Evolutionary conservation across 2,797 vertebrate genomes (phyloP).

Genomic region (Ceyx erithaca): DNA sequence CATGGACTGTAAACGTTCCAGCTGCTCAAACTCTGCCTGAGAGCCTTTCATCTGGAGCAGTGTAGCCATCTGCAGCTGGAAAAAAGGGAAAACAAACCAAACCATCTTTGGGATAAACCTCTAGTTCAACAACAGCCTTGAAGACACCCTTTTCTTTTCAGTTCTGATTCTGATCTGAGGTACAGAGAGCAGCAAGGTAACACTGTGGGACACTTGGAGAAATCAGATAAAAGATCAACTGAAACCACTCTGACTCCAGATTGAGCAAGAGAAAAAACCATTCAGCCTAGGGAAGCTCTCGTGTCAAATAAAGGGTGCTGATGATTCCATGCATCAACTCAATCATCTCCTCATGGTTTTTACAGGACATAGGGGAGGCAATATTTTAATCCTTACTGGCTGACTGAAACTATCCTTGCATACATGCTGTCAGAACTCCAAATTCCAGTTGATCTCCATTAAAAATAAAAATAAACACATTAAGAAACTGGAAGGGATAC

Average conservation of each 20-base stretch:
- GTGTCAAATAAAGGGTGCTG: background rate
- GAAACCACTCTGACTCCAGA: background rate
- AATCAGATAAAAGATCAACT: background rate
- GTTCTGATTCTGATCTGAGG: background rate
- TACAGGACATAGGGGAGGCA: background rate
- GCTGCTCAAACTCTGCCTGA: slow-evolving; percentile 89
- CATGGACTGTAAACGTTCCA: slow-evolving; percentile 92
- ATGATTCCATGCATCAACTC: background rate
- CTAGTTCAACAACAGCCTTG: background rate
- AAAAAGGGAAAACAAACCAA: background rate
- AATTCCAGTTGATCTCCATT: background rate
- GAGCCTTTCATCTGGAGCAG: slow-evolving; percentile 92
- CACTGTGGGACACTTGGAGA: background rate
- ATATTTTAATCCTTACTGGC: background rate
- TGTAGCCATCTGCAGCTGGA: slow-evolving; percentile 91
- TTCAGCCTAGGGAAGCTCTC: background rate
- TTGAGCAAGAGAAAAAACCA: background rate
- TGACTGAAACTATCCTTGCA: background rate
- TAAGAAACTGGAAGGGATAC: background rate
- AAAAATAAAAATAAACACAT: background rate
- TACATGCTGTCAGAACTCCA: background rate
- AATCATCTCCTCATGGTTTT: background rate
- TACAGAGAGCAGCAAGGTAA: background rate
- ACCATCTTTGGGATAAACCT: background rate
- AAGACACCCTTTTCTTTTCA: background rate